phyloP scores from a whole-genome alignment of 2,113 vertebrate genomes.

The Argyrosomus japonicus region DNA sequence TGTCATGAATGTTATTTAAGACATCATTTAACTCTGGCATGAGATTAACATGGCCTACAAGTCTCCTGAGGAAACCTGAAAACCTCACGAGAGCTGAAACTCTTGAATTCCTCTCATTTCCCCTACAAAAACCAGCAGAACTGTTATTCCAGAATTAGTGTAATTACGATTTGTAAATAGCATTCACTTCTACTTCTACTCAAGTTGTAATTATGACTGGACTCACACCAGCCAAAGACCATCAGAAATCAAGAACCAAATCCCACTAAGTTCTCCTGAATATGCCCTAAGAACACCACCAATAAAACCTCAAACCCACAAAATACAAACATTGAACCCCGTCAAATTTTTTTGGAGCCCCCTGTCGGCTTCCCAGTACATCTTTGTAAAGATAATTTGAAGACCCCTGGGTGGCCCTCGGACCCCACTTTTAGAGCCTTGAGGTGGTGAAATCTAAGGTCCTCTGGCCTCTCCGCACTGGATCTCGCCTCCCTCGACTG shows the following conservation, averaged over 20 bases:
- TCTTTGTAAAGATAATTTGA: background rate
- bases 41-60: too few species aligned
- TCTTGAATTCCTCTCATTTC: too few species aligned
- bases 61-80: too few species aligned
- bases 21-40: too few species aligned
- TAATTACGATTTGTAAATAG: too few species aligned
- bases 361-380: background rate
- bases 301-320: background rate
- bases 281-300: too few species aligned
- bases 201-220: too few species aligned
- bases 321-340: background rate
- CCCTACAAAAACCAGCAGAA: too few species aligned
- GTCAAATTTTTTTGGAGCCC: background rate
- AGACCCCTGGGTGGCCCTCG: slow-evolving; percentile 55
- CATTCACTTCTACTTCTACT: too few species aligned
- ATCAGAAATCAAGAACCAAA: background rate
- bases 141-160: background rate
- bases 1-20: background rate
- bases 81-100: too few species aligned
- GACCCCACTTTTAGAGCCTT: slow-evolving; percentile 54
- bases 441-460: slow-evolving; percentile 71
- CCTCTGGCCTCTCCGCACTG: slow-evolving; percentile 44
- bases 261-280: background rate
- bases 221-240: too few species aligned
- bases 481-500: slow-evolving; percentile 45